Evolutionary conservation across 37 sponge, comb jelly and placozoan species (phyloP).

Genomic region (Geodia barretti): DNA sequence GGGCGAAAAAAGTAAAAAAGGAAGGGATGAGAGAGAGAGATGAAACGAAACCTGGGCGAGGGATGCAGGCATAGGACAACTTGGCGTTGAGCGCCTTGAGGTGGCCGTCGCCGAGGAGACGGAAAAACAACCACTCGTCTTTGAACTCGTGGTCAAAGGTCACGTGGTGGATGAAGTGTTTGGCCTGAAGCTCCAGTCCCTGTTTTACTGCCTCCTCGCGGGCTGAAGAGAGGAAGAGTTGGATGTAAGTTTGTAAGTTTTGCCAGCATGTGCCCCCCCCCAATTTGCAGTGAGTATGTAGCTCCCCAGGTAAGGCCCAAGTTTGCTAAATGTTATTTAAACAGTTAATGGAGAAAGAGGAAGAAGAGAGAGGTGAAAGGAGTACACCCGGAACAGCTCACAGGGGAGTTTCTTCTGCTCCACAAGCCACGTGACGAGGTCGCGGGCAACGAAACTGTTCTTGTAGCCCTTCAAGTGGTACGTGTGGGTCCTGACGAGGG

Average conservation of each 20-base stretch:
- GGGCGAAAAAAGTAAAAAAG: not conserved
- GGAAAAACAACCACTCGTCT: slow-evolving; percentile 76
- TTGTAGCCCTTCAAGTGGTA: slow-evolving; percentile 75
- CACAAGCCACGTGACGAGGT: slow-evolving; percentile 86
- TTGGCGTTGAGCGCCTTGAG: slow-evolving; percentile 72
- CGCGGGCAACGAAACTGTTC: slow-evolving; percentile 74
- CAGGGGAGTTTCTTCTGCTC: slow-evolving; percentile 52
- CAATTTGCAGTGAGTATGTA: not conserved
- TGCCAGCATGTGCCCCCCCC: not conserved
- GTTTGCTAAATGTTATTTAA: not conserved
- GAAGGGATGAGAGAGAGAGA: not conserved
- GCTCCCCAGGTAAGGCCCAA: not conserved
- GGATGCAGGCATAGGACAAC: slow-evolving; percentile 66
- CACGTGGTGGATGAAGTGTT: slow-evolving; percentile 88
- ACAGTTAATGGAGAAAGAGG: not conserved
- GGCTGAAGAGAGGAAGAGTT: too few species aligned
- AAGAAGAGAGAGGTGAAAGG: not conserved
- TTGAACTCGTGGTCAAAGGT: slow-evolving; percentile 92
- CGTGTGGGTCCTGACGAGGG: slow-evolving; percentile 66
- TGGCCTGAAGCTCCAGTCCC: slow-evolving; percentile 64
- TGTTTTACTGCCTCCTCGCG: slow-evolving; percentile 62
- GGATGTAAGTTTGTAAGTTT: too few species aligned
- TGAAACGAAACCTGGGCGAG: slow-evolving; percentile 69
- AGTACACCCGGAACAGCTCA: not conserved
- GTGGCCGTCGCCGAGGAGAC: slow-evolving; percentile 78